phyloP scores from a whole-genome alignment of 2,888 invertebrate genomes.

The Arge pagana region DNA sequence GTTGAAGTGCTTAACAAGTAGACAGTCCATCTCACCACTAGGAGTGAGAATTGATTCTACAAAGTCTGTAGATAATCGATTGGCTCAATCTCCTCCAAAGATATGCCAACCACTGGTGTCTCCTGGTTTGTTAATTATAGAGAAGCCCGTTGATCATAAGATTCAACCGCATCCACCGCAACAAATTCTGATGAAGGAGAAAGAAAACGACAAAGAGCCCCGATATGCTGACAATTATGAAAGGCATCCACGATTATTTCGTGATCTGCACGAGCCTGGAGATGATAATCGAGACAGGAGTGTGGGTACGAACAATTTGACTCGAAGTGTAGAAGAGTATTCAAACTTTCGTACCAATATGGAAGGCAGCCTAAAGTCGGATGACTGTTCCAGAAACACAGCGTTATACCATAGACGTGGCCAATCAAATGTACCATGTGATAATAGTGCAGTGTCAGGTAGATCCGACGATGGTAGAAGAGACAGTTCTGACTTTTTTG shows the following conservation, averaged over 20 bases:
- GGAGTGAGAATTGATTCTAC: slow-evolving; percentile 18
- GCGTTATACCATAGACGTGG: slow-evolving; percentile 18
- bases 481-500: slow-evolving; percentile 19
- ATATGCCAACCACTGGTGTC: slow-evolving; percentile 10
- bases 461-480: slow-evolving; percentile 8
- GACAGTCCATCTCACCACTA: slow-evolving; percentile 3
- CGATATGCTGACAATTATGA: slow-evolving; percentile 50
- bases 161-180: slow-evolving; percentile 31
- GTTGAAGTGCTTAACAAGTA: slow-evolving; percentile 23
- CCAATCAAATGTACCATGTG: slow-evolving; percentile 1
- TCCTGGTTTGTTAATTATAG: slow-evolving; percentile 12
- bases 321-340: slow-evolving; percentile 15
- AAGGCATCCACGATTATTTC: slow-evolving; percentile 39
- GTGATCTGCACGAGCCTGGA: slow-evolving; percentile 8
- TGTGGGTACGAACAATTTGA: slow-evolving; percentile 5
- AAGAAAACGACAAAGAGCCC: slow-evolving; percentile 30
- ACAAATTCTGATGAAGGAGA: slow-evolving; percentile 22
- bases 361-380: slow-evolving; percentile 3
- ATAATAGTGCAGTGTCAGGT: neutral
- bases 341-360: slow-evolving; percentile 9
- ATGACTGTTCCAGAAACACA: slow-evolving; percentile 10
- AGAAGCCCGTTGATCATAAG: slow-evolving; percentile 30
- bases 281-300: slow-evolving; percentile 14
- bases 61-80: slow-evolving; percentile 9
- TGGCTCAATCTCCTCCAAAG: neutral